phyloP scores from a whole-genome alignment of 2,888 invertebrate genomes.

The Andrena camellia region DNA sequence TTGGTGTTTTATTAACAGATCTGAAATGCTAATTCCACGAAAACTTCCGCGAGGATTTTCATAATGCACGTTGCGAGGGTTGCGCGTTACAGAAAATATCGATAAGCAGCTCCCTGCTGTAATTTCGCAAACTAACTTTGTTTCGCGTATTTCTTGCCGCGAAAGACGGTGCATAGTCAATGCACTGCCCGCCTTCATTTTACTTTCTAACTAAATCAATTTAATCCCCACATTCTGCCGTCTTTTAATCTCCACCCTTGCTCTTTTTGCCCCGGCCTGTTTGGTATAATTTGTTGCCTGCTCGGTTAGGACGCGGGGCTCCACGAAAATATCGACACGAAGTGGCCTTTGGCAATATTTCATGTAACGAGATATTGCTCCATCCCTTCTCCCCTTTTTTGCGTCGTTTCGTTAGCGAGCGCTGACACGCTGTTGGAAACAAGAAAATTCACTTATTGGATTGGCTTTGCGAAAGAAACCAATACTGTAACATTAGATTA shows the following conservation, averaged over 20 bases:
- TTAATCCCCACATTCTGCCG: slow-evolving; percentile 23
- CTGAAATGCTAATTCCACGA: slow-evolving; percentile 21
- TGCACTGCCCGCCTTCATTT: slow-evolving; percentile 26
- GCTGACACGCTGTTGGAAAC: background rate
- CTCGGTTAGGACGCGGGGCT: background rate
- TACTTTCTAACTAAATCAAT: slow-evolving; percentile 44
- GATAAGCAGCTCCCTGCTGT: slow-evolving; percentile 19
- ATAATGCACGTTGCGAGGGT: background rate
- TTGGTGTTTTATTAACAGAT: slow-evolving; percentile 11
- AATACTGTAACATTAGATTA: background rate
- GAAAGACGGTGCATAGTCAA: slow-evolving; percentile 25
- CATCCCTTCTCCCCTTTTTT: background rate
- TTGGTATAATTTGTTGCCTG: slow-evolving; percentile 7
- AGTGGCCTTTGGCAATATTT: background rate
- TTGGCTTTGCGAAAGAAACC: background rate
- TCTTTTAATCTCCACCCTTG: slow-evolving; percentile 1
- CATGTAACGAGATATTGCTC: slow-evolving; percentile 24
- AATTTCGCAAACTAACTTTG: slow-evolving; percentile 28
- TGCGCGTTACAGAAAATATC: slow-evolving; percentile 9
- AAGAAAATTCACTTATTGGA: background rate
- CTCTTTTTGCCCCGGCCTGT: background rate
- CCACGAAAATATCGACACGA: background rate
- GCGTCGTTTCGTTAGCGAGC: background rate
- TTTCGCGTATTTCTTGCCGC: slow-evolving; percentile 14
- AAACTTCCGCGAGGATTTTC: slow-evolving; percentile 28